A percentile compares a stretch with the other conserved stretches of the same genome.
These are phyloP conservation scores for Chorisops tibialis DNA, from an alignment of 2,888 invertebrate genomes.

Conservation along the genomic window DNA sequence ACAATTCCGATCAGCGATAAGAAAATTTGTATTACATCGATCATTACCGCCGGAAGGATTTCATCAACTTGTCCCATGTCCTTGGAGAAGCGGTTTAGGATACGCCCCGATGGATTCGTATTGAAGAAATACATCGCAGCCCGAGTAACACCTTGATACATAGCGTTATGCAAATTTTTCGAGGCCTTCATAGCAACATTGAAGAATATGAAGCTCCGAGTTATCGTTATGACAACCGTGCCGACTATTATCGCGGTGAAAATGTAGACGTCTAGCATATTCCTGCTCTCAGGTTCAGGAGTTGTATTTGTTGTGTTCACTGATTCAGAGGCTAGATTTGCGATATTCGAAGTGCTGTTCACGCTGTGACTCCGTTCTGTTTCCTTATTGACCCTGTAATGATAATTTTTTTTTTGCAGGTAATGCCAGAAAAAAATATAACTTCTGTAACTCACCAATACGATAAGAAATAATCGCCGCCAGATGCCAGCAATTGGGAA, in stretches of 20 bases:
- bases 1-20: slow-evolving; percentile 76
- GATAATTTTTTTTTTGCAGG: too few relatives aligned
- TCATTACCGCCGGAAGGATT: slow-evolving; percentile 51
- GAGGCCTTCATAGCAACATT: slow-evolving; percentile 70
- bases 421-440: too few relatives aligned
- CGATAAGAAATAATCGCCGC: slow-evolving; percentile 74
- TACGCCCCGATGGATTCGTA: slow-evolving; percentile 76
- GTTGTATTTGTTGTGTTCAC: not conserved
- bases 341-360: not conserved
- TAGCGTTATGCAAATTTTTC: slow-evolving; percentile 71
- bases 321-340: not conserved
- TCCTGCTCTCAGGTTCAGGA: slow-evolving; percentile 31
- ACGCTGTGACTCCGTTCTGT: not conserved
- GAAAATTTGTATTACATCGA: slow-evolving; percentile 66
- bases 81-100: slow-evolving; percentile 86
- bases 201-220: slow-evolving; percentile 55
- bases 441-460: slow-evolving; percentile 56
- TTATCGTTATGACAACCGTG: slow-evolving; percentile 49
- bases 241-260: slow-evolving; percentile 53
- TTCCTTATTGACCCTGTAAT: slow-evolving; percentile 12
- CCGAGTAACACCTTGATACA: slow-evolving; percentile 79
- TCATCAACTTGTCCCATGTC: slow-evolving; percentile 68
- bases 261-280: slow-evolving; percentile 51
- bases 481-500: slow-evolving; percentile 69
- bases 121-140: slow-evolving; percentile 87